phyloP scores from a whole-genome alignment of 2,113 vertebrate species.

The Sardina pilchardus region DNA sequence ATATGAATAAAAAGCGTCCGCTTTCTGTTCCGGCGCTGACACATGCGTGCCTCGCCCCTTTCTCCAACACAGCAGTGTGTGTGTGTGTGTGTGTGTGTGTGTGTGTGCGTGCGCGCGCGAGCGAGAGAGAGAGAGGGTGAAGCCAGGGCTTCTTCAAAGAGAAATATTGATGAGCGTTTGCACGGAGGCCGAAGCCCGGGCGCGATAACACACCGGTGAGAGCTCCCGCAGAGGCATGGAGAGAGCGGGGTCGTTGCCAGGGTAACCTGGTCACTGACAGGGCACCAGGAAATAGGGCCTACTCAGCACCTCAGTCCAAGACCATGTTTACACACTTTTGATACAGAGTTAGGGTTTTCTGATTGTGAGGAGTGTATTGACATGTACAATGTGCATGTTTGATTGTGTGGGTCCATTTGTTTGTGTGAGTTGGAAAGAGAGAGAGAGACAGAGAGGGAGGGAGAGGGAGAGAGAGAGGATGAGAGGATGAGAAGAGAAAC shows the following conservation, averaged over 20 bases:
- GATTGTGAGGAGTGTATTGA: background rate
- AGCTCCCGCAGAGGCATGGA: background rate
- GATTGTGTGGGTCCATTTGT: background rate
- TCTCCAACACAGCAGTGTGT: no score
- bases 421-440: background rate
- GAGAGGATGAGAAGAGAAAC: background rate
- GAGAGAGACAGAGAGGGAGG: no score
- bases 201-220: background rate
- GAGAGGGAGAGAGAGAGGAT: background rate
- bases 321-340: no score
- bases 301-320: background rate
- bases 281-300: background rate
- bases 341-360: background rate
- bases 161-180: conserved; percentile 39
- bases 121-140: no score
- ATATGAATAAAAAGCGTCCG: no score
- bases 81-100: background rate
- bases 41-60: no score
- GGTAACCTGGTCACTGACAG: background rate
- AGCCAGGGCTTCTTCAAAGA: conserved; percentile 16
- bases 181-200: background rate
- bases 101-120: background rate
- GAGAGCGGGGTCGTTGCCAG: background rate
- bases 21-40: background rate
- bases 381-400: background rate